Evolutionary conservation across 2,888 invertebrate species (phyloP).

Genomic region (Panzeria rudis): DNA sequence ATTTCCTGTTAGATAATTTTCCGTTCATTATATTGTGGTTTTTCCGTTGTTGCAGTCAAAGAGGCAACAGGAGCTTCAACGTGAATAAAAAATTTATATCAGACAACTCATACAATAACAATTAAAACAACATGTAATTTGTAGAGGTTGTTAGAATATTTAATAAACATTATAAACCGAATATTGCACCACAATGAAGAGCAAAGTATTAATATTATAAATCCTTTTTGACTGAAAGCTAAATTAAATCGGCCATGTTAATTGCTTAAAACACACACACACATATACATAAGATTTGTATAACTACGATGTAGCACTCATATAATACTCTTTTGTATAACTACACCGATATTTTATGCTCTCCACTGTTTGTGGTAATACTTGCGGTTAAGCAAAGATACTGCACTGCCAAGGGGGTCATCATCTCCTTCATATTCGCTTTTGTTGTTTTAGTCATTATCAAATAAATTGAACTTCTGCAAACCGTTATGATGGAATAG

Average conservation of each 20-base stretch:
- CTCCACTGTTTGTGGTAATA: slow-evolving; percentile 27
- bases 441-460: slow-evolving; percentile 58
- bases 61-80: slow-evolving; percentile 49
- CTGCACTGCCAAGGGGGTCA: slow-evolving; percentile 60
- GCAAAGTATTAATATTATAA: too few species aligned
- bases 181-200: not conserved
- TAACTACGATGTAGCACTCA: too few species aligned
- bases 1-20: slow-evolving; percentile 75
- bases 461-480: slow-evolving; percentile 67
- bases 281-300: too few species aligned
- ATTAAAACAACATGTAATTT: slow-evolving; percentile 49
- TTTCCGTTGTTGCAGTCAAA: slow-evolving; percentile 71
- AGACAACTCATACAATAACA: slow-evolving; percentile 43
- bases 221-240: too few species aligned
- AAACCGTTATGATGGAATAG: slow-evolving; percentile 47
- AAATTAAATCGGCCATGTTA: too few species aligned
- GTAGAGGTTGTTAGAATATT: slow-evolving; percentile 17
- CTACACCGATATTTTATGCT: not conserved
- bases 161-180: slow-evolving; percentile 16
- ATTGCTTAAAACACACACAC: too few species aligned
- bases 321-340: too few species aligned
- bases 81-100: not conserved
- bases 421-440: slow-evolving; percentile 31
- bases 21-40: slow-evolving; percentile 75
- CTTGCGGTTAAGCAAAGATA: slow-evolving; percentile 38